Evolutionary conservation across 2,797 vertebrate species (phyloP).

Genomic region (Xiphorhynchus erythropygius): DNA sequence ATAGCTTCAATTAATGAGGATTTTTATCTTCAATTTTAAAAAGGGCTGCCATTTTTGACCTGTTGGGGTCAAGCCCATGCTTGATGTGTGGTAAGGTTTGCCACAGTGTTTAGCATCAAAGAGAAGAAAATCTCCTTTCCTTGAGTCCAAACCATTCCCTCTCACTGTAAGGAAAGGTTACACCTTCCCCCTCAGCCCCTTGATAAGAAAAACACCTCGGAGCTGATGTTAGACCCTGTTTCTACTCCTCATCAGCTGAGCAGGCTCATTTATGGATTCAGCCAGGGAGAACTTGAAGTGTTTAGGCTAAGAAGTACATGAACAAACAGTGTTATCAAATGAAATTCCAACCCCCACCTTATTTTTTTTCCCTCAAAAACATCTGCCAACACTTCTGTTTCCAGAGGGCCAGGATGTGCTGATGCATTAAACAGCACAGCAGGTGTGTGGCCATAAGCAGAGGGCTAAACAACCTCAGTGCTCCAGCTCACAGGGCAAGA

Average conservation of each 20-base stretch:
- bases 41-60: not conserved
- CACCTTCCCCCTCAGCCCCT: not conserved
- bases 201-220: not conserved
- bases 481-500: not conserved
- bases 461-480: not conserved
- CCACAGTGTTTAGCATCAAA: not conserved
- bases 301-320: not conserved
- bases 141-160: not conserved
- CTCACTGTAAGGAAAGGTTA: not conserved
- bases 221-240: not conserved
- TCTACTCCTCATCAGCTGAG: not conserved
- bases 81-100: not conserved
- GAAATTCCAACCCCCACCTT: not conserved
- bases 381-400: conserved; percentile 16
- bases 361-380: not conserved
- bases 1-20: not conserved
- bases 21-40: not conserved
- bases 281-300: not conserved
- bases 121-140: not conserved
- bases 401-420: conserved; percentile 18
- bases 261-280: not conserved
- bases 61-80: not conserved
- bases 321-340: not conserved
- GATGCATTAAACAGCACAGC: conserved; percentile 49
- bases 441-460: conserved; percentile 8